These are phyloP conservation scores for Tenebrosternarchus preto DNA, from an alignment of 2,113 vertebrate genomes.

Conservation along the genomic window DNA sequence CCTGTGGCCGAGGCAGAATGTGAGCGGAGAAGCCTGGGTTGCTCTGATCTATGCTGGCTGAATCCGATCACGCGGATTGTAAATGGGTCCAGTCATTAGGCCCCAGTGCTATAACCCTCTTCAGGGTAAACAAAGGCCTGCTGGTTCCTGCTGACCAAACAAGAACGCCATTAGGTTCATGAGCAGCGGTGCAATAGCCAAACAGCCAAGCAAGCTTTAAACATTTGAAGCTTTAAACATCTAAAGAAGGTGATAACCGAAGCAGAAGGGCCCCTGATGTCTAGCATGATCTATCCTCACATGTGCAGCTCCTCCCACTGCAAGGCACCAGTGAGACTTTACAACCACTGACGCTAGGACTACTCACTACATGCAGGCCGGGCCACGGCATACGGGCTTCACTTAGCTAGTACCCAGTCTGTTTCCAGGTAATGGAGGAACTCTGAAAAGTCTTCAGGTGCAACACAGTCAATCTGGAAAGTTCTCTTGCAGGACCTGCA, in stretches of 20 bases:
- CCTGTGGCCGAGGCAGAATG: constrained; percentile 22
- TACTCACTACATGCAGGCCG: too few species aligned
- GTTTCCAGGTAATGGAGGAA: too few species aligned
- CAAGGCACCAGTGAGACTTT: too few species aligned
- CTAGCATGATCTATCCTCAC: too few species aligned
- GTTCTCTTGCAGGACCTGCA: too few species aligned
- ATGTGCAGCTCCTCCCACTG: too few species aligned
- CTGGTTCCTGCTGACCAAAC: neutral
- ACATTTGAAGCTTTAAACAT: too few species aligned
- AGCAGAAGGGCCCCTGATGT: neutral
- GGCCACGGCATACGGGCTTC: too few species aligned
- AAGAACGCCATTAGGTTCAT: neutral
- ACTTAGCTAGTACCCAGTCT: too few species aligned
- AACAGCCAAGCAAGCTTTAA: neutral
- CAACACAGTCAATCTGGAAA: too few species aligned
- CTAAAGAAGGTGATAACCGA: neutral
- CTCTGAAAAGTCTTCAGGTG: too few species aligned
- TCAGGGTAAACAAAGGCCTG: constrained; percentile 30
- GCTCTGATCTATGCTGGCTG: constrained; percentile 52
- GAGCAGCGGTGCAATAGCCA: neutral
- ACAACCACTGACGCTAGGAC: too few species aligned
- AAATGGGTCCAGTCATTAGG: constrained; percentile 48
- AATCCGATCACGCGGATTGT: constrained; percentile 49
- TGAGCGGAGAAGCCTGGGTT: constrained; percentile 33
- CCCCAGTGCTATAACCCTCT: constrained; percentile 20